A percentile compares a stretch with the other conserved stretches of the same genome.
Conservation (phyloP, 2,888 invertebrate species). For the Drosophila kambysellisi region DNA sequence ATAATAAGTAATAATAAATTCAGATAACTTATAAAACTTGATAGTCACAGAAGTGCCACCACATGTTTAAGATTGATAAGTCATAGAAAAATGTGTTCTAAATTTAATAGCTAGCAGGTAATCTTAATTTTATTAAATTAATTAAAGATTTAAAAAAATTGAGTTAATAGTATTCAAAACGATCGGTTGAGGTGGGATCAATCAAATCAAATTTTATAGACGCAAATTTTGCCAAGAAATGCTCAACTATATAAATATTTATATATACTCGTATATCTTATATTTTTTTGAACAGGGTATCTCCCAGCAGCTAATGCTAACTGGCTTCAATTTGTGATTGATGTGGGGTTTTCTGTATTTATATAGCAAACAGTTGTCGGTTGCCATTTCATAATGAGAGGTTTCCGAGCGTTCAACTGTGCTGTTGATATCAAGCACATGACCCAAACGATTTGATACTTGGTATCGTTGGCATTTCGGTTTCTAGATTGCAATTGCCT, state of each 20-base stretch:
- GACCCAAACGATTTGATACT: constrained; percentile 54
- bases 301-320: constrained; percentile 35
- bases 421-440: constrained; percentile 58
- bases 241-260: no score
- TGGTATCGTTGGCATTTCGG: constrained; percentile 52
- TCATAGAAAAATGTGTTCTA: not conserved
- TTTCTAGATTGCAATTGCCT: constrained; percentile 51
- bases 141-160: not conserved
- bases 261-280: not conserved
- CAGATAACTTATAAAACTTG: not conserved
- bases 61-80: not conserved
- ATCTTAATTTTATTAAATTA: not conserved
- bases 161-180: not conserved
- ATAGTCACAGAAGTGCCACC: not conserved
- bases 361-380: constrained; percentile 15
- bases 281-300: not conserved
- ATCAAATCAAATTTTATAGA: no score
- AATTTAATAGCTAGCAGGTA: not conserved
- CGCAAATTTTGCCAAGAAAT: no score
- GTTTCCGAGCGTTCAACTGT: constrained; percentile 27
- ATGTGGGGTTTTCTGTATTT: constrained; percentile 37
- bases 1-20: not conserved
- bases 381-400: constrained; percentile 44
- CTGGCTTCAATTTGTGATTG: constrained; percentile 52
- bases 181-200: not conserved